Conservation (phyloP, 2,797 vertebrate species). For the Fundulus diaphanus region DNA sequence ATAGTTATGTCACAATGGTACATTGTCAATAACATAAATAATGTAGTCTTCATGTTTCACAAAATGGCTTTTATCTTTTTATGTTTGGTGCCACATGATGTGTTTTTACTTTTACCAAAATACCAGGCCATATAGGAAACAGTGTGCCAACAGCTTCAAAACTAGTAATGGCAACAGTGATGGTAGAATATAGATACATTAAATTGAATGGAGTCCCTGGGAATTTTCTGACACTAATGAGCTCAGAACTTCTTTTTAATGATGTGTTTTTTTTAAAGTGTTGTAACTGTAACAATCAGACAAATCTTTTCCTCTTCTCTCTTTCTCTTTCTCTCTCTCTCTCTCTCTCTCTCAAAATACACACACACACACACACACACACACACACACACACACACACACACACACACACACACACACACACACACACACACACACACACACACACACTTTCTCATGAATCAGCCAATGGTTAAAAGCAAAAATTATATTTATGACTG, state of each 20-base stretch:
- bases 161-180: background rate
- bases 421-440: conserved; percentile 32
- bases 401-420: background rate
- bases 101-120: background rate
- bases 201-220: background rate
- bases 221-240: background rate
- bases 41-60: background rate
- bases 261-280: background rate
- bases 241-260: background rate
- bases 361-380: background rate
- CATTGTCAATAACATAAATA: background rate
- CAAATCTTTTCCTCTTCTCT: background rate
- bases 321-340: background rate
- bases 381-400: conserved; percentile 59
- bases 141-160: background rate
- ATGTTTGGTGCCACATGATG: background rate
- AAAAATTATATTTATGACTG: conserved; percentile 76
- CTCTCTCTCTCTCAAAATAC: background rate
- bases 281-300: background rate
- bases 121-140: background rate
- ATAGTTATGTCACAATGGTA: background rate
- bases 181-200: background rate
- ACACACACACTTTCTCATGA: conserved; percentile 58
- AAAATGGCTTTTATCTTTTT: background rate
- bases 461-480: conserved; percentile 74